Base-by-base conservation (phyloP, 1,140 invertebrate genomes). In the Chironomus tepperi region DNA sequence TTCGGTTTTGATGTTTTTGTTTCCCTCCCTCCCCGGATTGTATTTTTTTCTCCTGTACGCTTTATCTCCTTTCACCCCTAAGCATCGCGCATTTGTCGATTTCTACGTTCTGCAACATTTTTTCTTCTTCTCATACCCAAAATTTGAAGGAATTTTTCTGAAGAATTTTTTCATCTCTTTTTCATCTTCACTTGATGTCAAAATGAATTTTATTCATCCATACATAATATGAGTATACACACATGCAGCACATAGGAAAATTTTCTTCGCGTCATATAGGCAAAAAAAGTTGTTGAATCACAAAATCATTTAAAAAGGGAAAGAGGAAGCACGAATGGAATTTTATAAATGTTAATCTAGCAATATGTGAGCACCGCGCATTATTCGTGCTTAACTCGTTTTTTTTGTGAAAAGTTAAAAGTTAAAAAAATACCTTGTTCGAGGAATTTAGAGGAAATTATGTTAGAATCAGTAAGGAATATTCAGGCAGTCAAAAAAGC, bases 141-240 rank as follows among this genome's bases (percentile, higher is more conserved):
- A 47, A 9, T 57, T 57, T 12, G 47, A 12, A 57, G 12, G n/a
- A n/a, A n/a, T 57, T 57, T 47, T 47, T 57, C 15, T 57, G 47
- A 15, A 57, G 15, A 57, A 57, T 12, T 12, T n/a, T 12, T 57
- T 57, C n/a, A 10, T 15, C 43, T 47, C 43, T 57, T 57, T 57
- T 57, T 57, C 47, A 70, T 19, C 42, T 73, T 43, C 16, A 21
- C 73, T 72, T n/a, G 16, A 75, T 42, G 47, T 74, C 74, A 57
- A 57, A 42, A n/a, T 18, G 16, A 19, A 42, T 73, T 34, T 73
- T 19, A 73, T 43, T 19, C 43, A 73, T 73, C 42, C 42, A 73
- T 43, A 57, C 12, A 12, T 12, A 57, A 15, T 57, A n/a, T 15
- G 8, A 3, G 43, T 10, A 5, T 34, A 34, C 24, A 34, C 24